A percentile compares a stretch with the other conserved stretches of the same genome.
Conservation (phyloP, 2,888 invertebrate species). For the Harpalus rufipes region DNA sequence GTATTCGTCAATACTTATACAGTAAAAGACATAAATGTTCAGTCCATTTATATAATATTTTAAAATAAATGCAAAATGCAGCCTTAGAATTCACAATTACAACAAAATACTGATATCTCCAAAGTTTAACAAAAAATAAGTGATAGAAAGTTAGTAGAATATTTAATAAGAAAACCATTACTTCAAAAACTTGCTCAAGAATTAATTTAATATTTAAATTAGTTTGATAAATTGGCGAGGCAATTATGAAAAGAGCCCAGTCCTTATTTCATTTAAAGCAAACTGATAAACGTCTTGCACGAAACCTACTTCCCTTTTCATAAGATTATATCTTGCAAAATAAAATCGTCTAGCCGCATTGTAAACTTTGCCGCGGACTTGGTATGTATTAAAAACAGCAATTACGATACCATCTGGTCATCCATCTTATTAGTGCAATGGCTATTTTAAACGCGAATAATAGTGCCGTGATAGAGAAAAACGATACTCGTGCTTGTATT, state of each 20-base stretch:
- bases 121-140: background rate
- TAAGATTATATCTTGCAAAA: slow-evolving; percentile 15
- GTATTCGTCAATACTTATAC: too few relatives aligned
- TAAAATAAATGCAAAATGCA: too few relatives aligned
- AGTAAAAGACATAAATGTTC: too few relatives aligned
- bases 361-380: slow-evolving; percentile 3
- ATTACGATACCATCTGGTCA: slow-evolving; percentile 26
- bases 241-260: background rate
- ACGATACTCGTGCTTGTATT: background rate
- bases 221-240: background rate
- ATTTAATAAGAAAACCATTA: background rate
- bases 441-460: slow-evolving; percentile 47
- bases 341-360: slow-evolving; percentile 28
- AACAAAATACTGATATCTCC: too few relatives aligned
- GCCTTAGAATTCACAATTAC: too few relatives aligned
- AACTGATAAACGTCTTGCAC: background rate
- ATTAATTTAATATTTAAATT: slow-evolving; percentile 9
- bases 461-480: slow-evolving; percentile 15
- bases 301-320: background rate
- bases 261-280: background rate
- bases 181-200: background rate
- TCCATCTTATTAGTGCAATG: slow-evolving; percentile 16
- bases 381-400: background rate
- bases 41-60: too few relatives aligned
- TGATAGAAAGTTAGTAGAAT: background rate